Conservation (phyloP, 1,140 invertebrate species). For the Platyura marginata region DNA sequence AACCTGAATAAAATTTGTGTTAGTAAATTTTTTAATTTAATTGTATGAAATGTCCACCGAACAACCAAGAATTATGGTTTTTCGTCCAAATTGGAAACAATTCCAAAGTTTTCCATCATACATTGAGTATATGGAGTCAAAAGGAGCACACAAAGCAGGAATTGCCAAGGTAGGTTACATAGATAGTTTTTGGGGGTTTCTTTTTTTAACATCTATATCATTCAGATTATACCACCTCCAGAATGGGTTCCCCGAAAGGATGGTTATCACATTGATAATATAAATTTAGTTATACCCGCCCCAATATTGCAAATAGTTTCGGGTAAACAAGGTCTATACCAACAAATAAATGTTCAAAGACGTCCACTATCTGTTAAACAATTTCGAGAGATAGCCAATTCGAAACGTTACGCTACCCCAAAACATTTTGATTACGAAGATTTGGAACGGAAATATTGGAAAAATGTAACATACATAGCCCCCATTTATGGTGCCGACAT, state of each 20-base stretch:
- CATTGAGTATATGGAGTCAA: constrained; percentile 79
- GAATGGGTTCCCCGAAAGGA: constrained; percentile 79
- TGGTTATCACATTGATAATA: constrained; percentile 68
- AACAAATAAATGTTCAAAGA: constrained; percentile 92
- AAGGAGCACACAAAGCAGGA: constrained; percentile 87
- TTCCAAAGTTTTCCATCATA: constrained; percentile 91
- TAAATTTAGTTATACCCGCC: constrained; percentile 69
- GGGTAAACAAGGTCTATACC: constrained; percentile 87
- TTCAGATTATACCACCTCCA: constrained; percentile 70
- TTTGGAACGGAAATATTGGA: constrained; percentile 96
- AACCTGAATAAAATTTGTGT: too few species aligned
- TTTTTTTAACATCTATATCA: not conserved
- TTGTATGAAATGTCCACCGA: too few species aligned
- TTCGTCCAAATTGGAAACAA: constrained; percentile 87
- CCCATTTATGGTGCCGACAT: constrained; percentile 98
- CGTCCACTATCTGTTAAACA: constrained; percentile 80
- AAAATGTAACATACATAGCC: constrained; percentile 79
- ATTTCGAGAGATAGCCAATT: constrained; percentile 69
- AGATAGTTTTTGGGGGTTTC: not conserved
- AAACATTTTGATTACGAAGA: constrained; percentile 82
- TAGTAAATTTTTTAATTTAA: too few species aligned
- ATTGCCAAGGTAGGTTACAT: constrained; percentile 49
- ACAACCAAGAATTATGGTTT: constrained; percentile 49
- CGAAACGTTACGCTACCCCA: constrained; percentile 66
- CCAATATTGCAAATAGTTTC: constrained; percentile 74